Conservation (phyloP, 2,888 invertebrate species). For the Agapostemon virescens region DNA sequence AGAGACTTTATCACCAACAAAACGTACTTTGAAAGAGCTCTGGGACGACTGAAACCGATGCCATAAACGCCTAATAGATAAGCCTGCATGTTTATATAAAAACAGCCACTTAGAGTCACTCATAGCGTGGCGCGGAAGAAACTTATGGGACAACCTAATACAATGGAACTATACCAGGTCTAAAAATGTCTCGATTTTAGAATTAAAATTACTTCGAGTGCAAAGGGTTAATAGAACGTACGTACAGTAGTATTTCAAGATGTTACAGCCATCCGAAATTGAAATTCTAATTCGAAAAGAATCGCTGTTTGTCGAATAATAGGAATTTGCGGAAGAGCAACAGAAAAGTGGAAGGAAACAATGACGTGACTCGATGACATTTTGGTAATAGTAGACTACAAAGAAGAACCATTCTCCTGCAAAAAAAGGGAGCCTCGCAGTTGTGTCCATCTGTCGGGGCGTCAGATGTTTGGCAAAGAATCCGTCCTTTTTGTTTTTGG, state of each 20-base stretch:
- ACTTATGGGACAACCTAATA: no score
- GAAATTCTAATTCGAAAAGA: neutral
- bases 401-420: neutral
- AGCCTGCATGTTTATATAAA: no score
- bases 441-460: constrained; percentile 3
- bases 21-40: no score
- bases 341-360: neutral
- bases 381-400: neutral
- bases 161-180: no score
- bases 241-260: neutral
- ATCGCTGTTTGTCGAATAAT: neutral
- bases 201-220: no score
- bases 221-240: neutral
- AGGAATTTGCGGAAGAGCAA: neutral
- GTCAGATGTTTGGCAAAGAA: constrained; percentile 11
- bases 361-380: neutral
- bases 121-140: no score
- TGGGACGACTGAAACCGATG: no score
- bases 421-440: neutral
- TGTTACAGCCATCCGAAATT: neutral
- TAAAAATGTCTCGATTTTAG: no score
- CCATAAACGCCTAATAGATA: no score
- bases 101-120: no score
- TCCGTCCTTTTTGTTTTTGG: neutral
- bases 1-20: no score